Evolutionary conservation across 1,140 invertebrate genomes (phyloP).

Genomic region (Bradysia coprophila): DNA sequence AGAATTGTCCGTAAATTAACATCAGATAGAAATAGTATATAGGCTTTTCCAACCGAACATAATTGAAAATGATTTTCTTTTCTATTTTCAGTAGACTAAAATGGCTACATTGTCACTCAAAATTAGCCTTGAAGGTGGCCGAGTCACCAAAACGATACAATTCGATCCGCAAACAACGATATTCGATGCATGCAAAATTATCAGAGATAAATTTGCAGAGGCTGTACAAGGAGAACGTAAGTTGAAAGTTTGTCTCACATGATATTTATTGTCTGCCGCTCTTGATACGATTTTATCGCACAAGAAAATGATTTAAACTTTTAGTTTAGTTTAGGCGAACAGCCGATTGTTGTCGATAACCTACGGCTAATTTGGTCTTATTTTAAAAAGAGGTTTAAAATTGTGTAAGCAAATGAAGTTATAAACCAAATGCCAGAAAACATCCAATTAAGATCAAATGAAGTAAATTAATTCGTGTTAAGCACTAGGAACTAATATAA

Average conservation of each 20-base stretch:
- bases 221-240: constrained; percentile 68
- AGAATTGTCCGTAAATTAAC: not conserved
- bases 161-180: constrained; percentile 88
- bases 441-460: not conserved
- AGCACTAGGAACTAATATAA: too few relatives aligned
- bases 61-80: not conserved
- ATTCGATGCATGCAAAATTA: constrained; percentile 87
- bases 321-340: too few relatives aligned
- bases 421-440: too few relatives aligned
- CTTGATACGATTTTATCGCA: not conserved
- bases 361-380: too few relatives aligned
- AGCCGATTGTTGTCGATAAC: too few relatives aligned
- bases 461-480: too few relatives aligned
- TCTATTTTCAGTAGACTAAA: not conserved
- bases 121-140: constrained; percentile 82
- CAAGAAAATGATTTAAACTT: too few relatives aligned
- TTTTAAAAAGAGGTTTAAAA: too few relatives aligned
- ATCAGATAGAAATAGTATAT: not conserved
- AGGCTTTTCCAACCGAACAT: not conserved
- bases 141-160: constrained; percentile 93
- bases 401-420: too few relatives aligned
- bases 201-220: constrained; percentile 86
- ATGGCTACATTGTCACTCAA: constrained; percentile 62
- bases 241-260: constrained; percentile 13
- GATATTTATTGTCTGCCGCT: not conserved